phyloP scores from a whole-genome alignment of 1,140 invertebrate genomes.

The Brachionus rotundiformis region DNA sequence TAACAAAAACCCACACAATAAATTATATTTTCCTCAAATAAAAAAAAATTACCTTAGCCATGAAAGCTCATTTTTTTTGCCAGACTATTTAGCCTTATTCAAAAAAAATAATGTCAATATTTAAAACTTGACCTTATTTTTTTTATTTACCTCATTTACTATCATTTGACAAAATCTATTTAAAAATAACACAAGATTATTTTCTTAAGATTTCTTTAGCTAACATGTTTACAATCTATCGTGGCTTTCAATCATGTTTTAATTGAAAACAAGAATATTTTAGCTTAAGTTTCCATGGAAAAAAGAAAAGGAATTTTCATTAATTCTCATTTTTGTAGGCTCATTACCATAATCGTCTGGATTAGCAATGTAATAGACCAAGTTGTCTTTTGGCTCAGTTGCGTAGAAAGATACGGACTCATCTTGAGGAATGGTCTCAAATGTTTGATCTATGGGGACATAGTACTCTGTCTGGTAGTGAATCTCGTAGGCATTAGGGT shows the following conservation, averaged over 20 bases:
- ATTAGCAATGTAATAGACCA: conserved; percentile 23
- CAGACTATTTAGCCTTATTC: conserved; percentile 7
- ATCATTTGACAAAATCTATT: conserved; percentile 7
- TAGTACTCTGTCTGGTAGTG: conserved; percentile 6
- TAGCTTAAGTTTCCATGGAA: conserved; percentile 6
- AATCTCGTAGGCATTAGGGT: background rate
- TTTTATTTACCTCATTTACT: background rate
- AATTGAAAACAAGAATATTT: conserved; percentile 6
- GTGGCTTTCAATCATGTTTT: conserved; percentile 8
- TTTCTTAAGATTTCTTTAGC: background rate
- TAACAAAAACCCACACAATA: conserved; percentile 6
- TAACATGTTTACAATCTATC: conserved; percentile 16
- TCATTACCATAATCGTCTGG: conserved; percentile 40
- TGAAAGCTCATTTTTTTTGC: background rate
- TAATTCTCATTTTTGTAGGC: background rate
- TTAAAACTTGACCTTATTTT: conserved; percentile 3
- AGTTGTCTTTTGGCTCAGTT: background rate
- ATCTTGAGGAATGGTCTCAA: background rate
- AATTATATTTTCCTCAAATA: conserved; percentile 11
- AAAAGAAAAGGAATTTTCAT: background rate
- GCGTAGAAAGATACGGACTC: background rate
- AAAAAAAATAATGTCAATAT: conserved; percentile 11
- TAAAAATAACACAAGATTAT: background rate
- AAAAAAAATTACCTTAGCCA: conserved; percentile 2
- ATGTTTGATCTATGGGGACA: background rate